Conservation (phyloP, 2,888 invertebrate species). For the Rhingia rostrata region DNA sequence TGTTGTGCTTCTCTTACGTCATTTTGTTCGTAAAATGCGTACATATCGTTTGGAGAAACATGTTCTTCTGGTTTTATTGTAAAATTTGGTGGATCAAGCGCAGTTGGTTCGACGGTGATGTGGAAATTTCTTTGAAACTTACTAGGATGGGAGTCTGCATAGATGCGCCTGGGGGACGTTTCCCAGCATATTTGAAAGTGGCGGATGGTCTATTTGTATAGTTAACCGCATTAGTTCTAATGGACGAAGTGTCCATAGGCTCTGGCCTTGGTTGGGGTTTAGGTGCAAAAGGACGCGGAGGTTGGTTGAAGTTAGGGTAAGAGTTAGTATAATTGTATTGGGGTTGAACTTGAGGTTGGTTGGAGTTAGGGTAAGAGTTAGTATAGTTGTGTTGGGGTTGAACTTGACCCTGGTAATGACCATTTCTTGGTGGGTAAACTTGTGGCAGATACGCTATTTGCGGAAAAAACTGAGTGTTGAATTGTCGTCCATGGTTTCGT, state of each 20-base stretch:
- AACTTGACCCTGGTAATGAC: too few relatives aligned
- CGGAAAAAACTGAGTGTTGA: too few relatives aligned
- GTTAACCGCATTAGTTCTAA: slow-evolving; percentile 20
- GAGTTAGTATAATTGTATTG: not conserved
- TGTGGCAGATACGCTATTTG: too few relatives aligned
- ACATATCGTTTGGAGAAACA: slow-evolving; percentile 21
- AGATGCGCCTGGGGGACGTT: slow-evolving; percentile 16
- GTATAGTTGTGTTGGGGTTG: too few relatives aligned
- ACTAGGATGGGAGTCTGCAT: slow-evolving; percentile 20
- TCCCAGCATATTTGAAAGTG: slow-evolving; percentile 31
- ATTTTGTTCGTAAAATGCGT: slow-evolving; percentile 15
- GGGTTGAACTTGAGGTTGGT: too few relatives aligned
- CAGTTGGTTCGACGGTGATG: not conserved
- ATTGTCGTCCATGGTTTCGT: too few relatives aligned
- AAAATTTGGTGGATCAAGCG: not conserved
- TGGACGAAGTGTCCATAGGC: slow-evolving; percentile 35
- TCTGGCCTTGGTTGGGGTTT: slow-evolving; percentile 38
- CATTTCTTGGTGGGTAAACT: too few relatives aligned
- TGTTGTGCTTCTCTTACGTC: slow-evolving; percentile 16
- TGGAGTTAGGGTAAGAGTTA: too few relatives aligned
- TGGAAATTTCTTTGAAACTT: slow-evolving; percentile 37
- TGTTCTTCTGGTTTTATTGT: slow-evolving; percentile 6
- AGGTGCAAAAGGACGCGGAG: slow-evolving; percentile 15
- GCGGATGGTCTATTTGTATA: slow-evolving; percentile 32
- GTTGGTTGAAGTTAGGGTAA: not conserved